phyloP scores from a whole-genome alignment of 2,888 invertebrate species.

The Allophyes oxyacanthae region DNA sequence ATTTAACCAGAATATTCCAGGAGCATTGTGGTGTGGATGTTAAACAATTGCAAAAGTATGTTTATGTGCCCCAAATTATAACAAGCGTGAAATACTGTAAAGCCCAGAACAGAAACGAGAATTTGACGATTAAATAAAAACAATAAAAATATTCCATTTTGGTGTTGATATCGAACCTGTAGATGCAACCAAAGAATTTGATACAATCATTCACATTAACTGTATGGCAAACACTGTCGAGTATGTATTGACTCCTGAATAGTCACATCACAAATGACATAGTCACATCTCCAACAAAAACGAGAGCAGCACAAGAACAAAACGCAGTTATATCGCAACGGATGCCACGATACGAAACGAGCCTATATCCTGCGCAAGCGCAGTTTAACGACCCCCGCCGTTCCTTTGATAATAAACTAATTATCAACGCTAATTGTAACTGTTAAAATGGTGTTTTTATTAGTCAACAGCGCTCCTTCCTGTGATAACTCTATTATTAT shows the following conservation, averaged over 20 bases:
- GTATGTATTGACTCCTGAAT: conserved; percentile 22
- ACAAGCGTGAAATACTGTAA: neutral
- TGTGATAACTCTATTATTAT: conserved; percentile 42
- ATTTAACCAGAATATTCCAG: conserved; percentile 6
- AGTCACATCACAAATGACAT: neutral
- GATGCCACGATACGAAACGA: conserved; percentile 74
- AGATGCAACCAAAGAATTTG: too few species aligned
- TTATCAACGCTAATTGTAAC: conserved; percentile 65
- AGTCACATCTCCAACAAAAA: conserved; percentile 24
- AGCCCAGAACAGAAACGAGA: too few species aligned
- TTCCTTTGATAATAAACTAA: conserved; percentile 68
- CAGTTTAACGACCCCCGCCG: conserved; percentile 69
- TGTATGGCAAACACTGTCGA: too few species aligned
- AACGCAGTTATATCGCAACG: conserved; percentile 69
- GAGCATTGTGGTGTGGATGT: too few species aligned
- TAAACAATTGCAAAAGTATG: neutral
- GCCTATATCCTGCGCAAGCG: conserved; percentile 71
- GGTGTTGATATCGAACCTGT: too few species aligned
- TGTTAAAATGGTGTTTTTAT: conserved; percentile 43
- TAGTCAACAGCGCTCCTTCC: conserved; percentile 45
- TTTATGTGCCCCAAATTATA: neutral
- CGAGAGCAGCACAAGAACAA: conserved; percentile 49
- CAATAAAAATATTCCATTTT: too few species aligned
- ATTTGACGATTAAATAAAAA: too few species aligned
- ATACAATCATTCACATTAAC: too few species aligned